phyloP scores from a whole-genome alignment of 1,140 invertebrate genomes.

The Rhopalosiphum maidis region DNA sequence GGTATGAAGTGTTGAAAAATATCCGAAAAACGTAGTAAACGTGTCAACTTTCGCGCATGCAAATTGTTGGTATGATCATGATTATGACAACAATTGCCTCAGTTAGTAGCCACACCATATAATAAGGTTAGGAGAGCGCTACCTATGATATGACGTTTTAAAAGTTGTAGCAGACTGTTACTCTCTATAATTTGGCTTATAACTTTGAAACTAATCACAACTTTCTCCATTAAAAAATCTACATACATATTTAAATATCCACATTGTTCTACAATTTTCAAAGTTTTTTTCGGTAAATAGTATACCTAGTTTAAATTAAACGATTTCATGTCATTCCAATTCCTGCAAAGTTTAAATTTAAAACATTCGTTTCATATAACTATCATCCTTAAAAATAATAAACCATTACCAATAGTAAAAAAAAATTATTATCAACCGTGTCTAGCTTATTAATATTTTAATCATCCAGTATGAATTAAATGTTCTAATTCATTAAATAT shows the following conservation, averaged over 20 bases:
- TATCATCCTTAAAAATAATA: not conserved
- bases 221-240: conserved; percentile 34
- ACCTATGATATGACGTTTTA: not conserved
- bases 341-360: not conserved
- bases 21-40: not conserved
- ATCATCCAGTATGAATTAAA: not conserved
- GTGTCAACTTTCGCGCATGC: not conserved
- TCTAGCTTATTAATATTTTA: not conserved
- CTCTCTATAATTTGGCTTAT: conserved; percentile 3
- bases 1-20: not conserved
- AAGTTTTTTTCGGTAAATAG: not conserved
- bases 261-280: not conserved
- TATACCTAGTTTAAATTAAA: not conserved
- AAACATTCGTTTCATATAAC: not conserved
- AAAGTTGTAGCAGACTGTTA: not conserved
- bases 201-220: conserved; percentile 19
- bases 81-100: not conserved
- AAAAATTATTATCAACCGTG: not conserved
- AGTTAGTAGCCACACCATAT: not conserved
- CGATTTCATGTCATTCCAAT: not conserved
- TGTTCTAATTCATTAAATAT: not conserved
- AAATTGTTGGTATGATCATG: not conserved
- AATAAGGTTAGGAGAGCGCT: not conserved
- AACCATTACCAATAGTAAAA: not conserved
- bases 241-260: conserved; percentile 4